Evolutionary conservation across 2,888 invertebrate species (phyloP).

Genomic region (Unio delphinus): DNA sequence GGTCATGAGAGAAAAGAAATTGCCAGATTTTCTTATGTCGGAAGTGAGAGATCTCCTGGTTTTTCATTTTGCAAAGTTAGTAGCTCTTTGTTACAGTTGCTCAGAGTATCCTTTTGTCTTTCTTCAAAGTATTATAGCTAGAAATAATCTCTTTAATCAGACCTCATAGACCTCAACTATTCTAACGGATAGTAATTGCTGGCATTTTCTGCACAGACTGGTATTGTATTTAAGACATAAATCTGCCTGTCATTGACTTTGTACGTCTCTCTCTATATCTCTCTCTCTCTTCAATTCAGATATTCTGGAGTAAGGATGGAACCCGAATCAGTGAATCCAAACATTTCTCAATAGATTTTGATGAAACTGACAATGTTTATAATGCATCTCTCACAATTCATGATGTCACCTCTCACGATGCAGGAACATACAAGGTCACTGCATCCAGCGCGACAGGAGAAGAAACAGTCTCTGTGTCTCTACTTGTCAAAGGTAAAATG

Average conservation of each 20-base stretch:
- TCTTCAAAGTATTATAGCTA: too few relatives aligned
- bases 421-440: conserved; percentile 66
- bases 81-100: too few relatives aligned
- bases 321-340: conserved; percentile 47
- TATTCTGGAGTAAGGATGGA: conserved; percentile 64
- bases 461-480: conserved; percentile 63
- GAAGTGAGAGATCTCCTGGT: too few relatives aligned
- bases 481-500: conserved; percentile 64
- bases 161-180: too few relatives aligned
- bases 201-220: neutral
- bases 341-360: conserved; percentile 41
- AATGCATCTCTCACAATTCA: conserved; percentile 81
- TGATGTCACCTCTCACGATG: conserved; percentile 56
- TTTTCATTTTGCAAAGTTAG: too few relatives aligned
- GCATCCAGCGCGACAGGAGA: conserved; percentile 67
- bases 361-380: conserved; percentile 61
- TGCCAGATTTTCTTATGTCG: too few relatives aligned
- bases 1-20: too few relatives aligned
- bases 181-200: too few relatives aligned
- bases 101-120: too few relatives aligned
- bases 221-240: neutral
- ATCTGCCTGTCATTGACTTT: neutral
- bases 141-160: too few relatives aligned
- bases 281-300: conserved; percentile 33
- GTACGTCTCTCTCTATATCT: neutral